Base-by-base conservation (phyloP, 2,113 vertebrate genomes). In the Ageneiosus marmoratus region DNA sequence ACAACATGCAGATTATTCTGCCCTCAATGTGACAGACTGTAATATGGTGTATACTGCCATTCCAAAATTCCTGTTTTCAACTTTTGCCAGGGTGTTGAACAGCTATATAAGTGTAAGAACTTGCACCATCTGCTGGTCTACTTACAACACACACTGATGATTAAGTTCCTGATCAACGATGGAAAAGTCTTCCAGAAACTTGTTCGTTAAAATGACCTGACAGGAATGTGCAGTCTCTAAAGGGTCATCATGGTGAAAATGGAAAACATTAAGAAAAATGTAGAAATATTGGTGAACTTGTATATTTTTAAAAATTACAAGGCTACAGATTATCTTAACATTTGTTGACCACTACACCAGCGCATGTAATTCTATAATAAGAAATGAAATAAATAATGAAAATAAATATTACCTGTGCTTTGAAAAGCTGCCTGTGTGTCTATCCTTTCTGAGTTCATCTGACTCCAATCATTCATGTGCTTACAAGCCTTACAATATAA, bases 121-220 rank as follows among this genome's bases (percentile, higher is more conserved):
- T 84, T 83, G 69, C 22, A 84, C 89, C 91, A 85, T 82, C 91
- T 90, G 86, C 87, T 92, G 90, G 87, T 77, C 34, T 62, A 20
- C 34, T 69, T 65, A 78, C 37, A 73, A 4, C 18, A 41, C 13
- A 82, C 16, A 60, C 32, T 58, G 55, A 60, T 74, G 44, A 55
- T 37, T 46, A 50, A 82, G 48, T 65, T 82, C 18, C 56, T n/a
- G 20, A 37, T 50, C 46, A 7, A 69, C 34, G 48, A 77, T 48
- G 72, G 72, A 72, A 62, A 34, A 27, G 11, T 65, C 27, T 29
- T 50, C 24, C 46, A 50, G 55, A 74, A 32, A 27, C 20, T 7
- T 73, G n/a, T 13, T 73, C 20, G 55, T 53, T 44, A 55, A 79
- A 58, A 48, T 46, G 24, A 48, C n/a, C 53, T 46, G 27, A 74